phyloP scores from a whole-genome alignment of 2,113 vertebrate genomes.

The Mugil cephalus region DNA sequence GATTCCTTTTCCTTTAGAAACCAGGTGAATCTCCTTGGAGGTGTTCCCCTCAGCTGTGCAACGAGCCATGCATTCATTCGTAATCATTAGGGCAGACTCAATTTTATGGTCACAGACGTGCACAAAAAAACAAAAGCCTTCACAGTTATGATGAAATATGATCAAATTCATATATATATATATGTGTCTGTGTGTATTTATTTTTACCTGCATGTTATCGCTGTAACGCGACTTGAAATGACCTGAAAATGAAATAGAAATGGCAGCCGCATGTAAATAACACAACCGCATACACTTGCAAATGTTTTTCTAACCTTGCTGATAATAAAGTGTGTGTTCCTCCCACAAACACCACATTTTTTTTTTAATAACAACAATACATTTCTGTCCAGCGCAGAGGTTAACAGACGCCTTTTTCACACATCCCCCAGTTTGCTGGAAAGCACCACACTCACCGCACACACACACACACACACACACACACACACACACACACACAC shows the following conservation, averaged over 20 bases:
- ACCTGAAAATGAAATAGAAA: not conserved
- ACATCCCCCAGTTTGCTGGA: conserved; percentile 13
- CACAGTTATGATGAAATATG: too few species aligned
- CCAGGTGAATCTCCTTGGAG: conserved; percentile 10
- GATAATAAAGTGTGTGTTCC: too few species aligned
- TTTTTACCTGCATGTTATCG: too few species aligned
- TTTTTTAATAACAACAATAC: too few species aligned
- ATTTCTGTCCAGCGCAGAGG: not conserved
- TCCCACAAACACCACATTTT: too few species aligned
- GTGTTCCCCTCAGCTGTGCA: not conserved
- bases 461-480: too few species aligned
- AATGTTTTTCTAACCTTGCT: not conserved
- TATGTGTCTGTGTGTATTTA: too few species aligned
- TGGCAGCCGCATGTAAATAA: not conserved
- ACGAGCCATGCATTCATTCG: conserved; percentile 4
- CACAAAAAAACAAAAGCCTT: too few species aligned
- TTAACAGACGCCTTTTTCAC: conserved; percentile 1
- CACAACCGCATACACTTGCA: not conserved
- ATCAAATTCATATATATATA: too few species aligned
- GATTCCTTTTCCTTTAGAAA: conserved; percentile 22
- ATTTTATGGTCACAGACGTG: not conserved
- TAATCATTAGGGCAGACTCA: not conserved
- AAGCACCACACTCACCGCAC: conserved; percentile 19
- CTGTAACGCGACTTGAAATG: not conserved
- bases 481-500: too few species aligned